Evolutionary conservation across 1,140 invertebrate species (phyloP), one percentile per base, ranked within the genome.

Genomic region (Bradysia coprophila): DNA sequence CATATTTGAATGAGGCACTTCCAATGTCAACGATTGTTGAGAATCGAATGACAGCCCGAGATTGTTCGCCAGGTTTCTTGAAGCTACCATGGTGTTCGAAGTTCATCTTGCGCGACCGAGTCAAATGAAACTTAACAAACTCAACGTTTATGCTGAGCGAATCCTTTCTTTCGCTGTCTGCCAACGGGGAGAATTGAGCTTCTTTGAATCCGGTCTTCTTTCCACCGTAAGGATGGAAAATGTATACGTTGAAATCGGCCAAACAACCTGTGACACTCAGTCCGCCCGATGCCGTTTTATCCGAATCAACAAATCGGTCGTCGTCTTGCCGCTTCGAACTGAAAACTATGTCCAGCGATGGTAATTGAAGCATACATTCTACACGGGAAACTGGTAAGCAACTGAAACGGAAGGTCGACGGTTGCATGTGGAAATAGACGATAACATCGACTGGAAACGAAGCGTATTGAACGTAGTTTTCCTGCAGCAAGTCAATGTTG

Each of bases 371-470:
- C 69, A 98, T 80, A 59, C 95, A 98, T 62, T 97, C 92, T 1
- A 97, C 92, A 41, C 90, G 64, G 3, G 92, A 96, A 1, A 92
- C 82, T 4, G 93, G 94, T 47, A 96, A 68, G 66, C 93, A 96
- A 45, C 90, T 92, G 60, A 95, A 95, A 44, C 89, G 72, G 56
- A 96, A 93, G 2, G 88, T 89, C 11, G 91, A 94, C 1, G 93
- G 92, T 55, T 97, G 88, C 76, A 97, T 94, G 57, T 93, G 86
- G 64, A 98, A 92, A 61, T 96, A 95, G 6, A 99, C 93, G 49
- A 98, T 89, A 9, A 98, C 90, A 66, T 99, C 94, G 0, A 99
- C 91, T 0, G 94, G 94, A 57, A 98, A 97, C 43, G 89, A 93
- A 10, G 86, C 81, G 54, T 89, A 89, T 6, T 51, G 52, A 44